phyloP scores from a whole-genome alignment of 2,797 vertebrate species.

The Peromyscus nudipes region DNA sequence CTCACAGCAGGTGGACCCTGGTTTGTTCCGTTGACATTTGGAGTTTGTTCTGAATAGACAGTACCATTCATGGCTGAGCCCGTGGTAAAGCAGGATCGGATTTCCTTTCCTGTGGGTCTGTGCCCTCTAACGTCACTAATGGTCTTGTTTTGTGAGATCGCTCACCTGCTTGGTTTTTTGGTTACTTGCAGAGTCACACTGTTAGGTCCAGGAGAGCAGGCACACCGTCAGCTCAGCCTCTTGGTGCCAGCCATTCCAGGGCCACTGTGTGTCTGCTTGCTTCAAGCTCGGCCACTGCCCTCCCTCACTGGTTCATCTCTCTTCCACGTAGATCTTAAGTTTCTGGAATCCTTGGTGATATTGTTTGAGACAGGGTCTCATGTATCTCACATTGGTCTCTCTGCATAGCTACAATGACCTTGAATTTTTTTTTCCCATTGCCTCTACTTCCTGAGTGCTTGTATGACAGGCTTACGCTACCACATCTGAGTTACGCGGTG shows the following conservation, averaged over 20 bases:
- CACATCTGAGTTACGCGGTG: no score
- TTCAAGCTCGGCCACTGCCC: rapidly evolving
- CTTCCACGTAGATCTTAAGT: no score
- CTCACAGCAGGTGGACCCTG: background rate
- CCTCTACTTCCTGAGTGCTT: background rate
- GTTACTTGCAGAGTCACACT: background rate
- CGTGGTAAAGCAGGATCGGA: rapidly evolving
- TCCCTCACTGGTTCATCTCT: background rate
- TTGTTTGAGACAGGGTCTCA: background rate
- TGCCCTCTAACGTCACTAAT: no score
- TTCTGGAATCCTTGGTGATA: background rate
- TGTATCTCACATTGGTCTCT: background rate
- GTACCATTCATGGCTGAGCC: background rate
- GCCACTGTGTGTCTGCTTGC: background rate
- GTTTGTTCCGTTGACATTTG: background rate
- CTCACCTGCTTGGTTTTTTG: background rate
- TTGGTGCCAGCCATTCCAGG: background rate
- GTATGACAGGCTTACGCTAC: background rate
- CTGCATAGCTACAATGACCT: background rate
- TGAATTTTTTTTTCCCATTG: background rate
- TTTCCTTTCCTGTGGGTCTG: background rate
- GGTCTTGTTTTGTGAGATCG: background rate
- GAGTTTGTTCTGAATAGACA: background rate
- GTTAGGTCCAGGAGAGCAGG: background rate
- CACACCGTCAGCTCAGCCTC: background rate